These are phyloP conservation scores for Heteronetta atricapilla DNA, from an alignment of 2,113 vertebrate genomes.

Conservation along the genomic window DNA sequence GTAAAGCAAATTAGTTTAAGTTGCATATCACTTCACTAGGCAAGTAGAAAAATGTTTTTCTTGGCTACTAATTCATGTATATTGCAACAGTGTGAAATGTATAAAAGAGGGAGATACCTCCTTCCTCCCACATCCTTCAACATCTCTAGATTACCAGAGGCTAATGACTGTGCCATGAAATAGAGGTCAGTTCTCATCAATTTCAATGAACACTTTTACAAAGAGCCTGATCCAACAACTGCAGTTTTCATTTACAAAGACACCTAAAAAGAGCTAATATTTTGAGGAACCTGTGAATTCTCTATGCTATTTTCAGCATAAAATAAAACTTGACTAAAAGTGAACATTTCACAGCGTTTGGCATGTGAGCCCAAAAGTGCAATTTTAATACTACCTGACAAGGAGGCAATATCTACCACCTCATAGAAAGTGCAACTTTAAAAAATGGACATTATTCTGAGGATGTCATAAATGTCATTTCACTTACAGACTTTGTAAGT, in stretches of 20 bases:
- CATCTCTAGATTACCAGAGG: conserved; percentile 42
- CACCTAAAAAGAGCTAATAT: conserved; percentile 22
- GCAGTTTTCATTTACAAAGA: neutral
- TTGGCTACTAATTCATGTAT: neutral
- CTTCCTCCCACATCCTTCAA: conserved; percentile 20
- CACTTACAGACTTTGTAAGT: neutral
- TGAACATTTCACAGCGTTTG: conserved; percentile 12
- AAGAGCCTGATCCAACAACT: neutral
- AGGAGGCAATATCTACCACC: conserved; percentile 11
- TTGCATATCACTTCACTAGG: neutral
- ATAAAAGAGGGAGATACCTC: conserved; percentile 4
- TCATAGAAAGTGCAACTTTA: conserved; percentile 15
- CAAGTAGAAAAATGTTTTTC: neutral
- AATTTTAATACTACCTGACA: conserved; percentile 44
- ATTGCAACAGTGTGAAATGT: neutral
- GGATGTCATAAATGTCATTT: neutral
- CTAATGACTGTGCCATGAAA: conserved; percentile 26
- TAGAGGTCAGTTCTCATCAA: conserved; percentile 45
- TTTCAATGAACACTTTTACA: conserved; percentile 24
- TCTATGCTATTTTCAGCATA: neutral
- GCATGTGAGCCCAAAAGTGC: conserved; percentile 6
- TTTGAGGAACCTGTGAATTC: conserved; percentile 39
- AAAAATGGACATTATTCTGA: conserved; percentile 17
- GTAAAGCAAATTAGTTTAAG: neutral
- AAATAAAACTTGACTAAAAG: conserved; percentile 54